These are phyloP conservation scores for Slavum lentiscoides DNA, from an alignment of 2,888 invertebrate species.

Conservation along the genomic window DNA sequence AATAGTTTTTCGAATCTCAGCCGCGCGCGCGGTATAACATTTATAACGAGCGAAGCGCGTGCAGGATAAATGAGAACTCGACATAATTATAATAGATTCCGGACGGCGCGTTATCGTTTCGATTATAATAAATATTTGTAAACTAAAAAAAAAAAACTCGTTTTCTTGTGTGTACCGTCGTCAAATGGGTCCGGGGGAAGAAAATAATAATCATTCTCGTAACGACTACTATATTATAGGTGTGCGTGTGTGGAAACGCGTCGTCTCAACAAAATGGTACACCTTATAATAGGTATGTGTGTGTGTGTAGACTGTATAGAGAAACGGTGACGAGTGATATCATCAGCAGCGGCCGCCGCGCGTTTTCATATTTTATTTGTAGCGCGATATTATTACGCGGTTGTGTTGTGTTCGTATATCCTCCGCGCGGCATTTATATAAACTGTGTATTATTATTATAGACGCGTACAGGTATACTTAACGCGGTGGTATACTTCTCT, in stretches of 20 bases:
- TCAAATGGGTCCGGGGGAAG: neutral
- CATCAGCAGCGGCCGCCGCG: too few relatives aligned
- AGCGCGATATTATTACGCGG: neutral
- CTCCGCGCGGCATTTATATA: neutral
- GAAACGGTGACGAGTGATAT: conserved; percentile 17
- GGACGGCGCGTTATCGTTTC: conserved; percentile 14
- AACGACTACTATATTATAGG: neutral
- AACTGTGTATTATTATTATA: too few relatives aligned
- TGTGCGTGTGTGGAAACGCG: too few relatives aligned
- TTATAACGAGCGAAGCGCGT: neutral
- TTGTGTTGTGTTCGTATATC: too few relatives aligned
- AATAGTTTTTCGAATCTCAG: conserved; percentile 6
- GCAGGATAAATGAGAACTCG: conserved; percentile 22
- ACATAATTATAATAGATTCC: conserved; percentile 26
- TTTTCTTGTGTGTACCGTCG: conserved; percentile 23
- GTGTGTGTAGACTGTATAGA: too few relatives aligned
- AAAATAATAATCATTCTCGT: conserved; percentile 5
- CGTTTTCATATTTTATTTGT: too few relatives aligned
- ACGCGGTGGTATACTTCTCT: too few relatives aligned
- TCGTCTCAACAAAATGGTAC: neutral
- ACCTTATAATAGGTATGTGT: too few relatives aligned
- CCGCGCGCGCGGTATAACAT: too few relatives aligned
- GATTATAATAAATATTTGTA: conserved; percentile 25
- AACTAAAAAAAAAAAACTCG: conserved; percentile 24
- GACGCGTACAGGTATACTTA: too few relatives aligned